A percentile compares a stretch with the other conserved stretches of the same genome.
These are phyloP conservation scores for Embidobia sp. DNA, from an alignment of 2,888 invertebrate species.

Conservation along the genomic window DNA sequence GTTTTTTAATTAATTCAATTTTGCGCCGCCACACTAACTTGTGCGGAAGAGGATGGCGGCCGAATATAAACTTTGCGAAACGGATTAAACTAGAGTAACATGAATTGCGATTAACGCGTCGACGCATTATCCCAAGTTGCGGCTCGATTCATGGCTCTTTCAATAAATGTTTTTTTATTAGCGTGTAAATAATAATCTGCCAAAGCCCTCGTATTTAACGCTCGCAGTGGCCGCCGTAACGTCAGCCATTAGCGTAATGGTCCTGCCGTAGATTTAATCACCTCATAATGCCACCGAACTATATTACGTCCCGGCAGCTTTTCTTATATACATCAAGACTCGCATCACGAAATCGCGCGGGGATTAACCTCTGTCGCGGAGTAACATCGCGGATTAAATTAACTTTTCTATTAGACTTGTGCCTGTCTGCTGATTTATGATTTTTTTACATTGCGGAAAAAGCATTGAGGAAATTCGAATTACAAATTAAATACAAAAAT, in stretches of 20 bases:
- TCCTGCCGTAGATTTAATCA: slow-evolving; percentile 37
- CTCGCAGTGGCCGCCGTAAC: slow-evolving; percentile 13
- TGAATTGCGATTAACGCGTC: slow-evolving; percentile 10
- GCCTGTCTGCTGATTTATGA: too few species aligned
- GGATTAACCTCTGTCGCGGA: slow-evolving; percentile 16
- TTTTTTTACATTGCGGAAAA: too few species aligned
- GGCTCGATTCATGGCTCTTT: slow-evolving; percentile 17
- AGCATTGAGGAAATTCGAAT: too few species aligned
- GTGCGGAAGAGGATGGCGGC: too few species aligned
- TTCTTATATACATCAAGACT: slow-evolving; percentile 26
- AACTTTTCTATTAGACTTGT: too few species aligned
- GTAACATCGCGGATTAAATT: slow-evolving; percentile 10
- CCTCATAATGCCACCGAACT: slow-evolving; percentile 34
- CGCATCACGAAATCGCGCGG: slow-evolving; percentile 20
- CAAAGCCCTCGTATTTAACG: slow-evolving; percentile 28
- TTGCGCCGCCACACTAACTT: too few species aligned
- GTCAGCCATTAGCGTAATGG: slow-evolving; percentile 48
- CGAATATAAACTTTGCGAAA: background rate
- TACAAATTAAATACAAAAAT: too few species aligned
- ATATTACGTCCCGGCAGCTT: slow-evolving; percentile 39
- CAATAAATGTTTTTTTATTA: slow-evolving; percentile 25
- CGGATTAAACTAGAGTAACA: slow-evolving; percentile 17
- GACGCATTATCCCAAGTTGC: slow-evolving; percentile 12
- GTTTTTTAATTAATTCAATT: too few species aligned
- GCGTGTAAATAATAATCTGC: slow-evolving; percentile 32